phyloP scores from a whole-genome alignment of 2,113 vertebrate species.

The Takifugu flavidus region DNA sequence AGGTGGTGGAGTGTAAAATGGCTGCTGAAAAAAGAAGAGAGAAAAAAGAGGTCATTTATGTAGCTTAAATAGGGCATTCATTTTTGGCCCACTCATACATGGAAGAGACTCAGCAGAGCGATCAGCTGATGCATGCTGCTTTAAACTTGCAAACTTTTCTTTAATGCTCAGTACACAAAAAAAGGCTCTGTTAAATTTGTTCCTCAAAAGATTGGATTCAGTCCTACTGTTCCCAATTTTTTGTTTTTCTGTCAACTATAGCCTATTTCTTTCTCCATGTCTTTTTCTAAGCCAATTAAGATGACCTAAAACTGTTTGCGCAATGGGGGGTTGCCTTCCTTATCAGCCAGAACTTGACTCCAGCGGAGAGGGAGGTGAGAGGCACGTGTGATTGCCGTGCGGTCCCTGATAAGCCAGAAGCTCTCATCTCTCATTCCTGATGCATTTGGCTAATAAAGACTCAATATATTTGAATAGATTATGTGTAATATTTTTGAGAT shows the following conservation, averaged over 20 bases:
- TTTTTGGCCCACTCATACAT: constrained; percentile 11
- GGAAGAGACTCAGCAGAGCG: constrained; percentile 10
- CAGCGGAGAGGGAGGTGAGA: neutral
- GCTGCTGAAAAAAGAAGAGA: no score
- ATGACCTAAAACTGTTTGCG: constrained; percentile 24
- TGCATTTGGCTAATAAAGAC: no score
- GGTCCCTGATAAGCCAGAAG: neutral
- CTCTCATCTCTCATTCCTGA: no score
- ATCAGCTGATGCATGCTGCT: no score
- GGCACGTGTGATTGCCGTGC: neutral
- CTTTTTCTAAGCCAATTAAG: constrained; percentile 5
- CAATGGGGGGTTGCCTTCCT: neutral
- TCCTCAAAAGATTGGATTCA: no score
- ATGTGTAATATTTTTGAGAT: no score
- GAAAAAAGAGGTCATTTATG: no score
- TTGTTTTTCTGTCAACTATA: constrained; percentile 7
- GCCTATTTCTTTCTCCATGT: neutral
- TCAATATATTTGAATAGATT: no score
- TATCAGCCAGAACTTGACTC: neutral
- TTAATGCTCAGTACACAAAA: neutral
- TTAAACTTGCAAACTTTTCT: no score
- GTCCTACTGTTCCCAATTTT: neutral
- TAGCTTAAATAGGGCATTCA: no score
- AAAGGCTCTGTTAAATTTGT: no score
- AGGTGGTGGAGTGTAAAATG: no score